Conservation (phyloP, 2,113 vertebrate genomes). For the Chrysemys picta region DNA sequence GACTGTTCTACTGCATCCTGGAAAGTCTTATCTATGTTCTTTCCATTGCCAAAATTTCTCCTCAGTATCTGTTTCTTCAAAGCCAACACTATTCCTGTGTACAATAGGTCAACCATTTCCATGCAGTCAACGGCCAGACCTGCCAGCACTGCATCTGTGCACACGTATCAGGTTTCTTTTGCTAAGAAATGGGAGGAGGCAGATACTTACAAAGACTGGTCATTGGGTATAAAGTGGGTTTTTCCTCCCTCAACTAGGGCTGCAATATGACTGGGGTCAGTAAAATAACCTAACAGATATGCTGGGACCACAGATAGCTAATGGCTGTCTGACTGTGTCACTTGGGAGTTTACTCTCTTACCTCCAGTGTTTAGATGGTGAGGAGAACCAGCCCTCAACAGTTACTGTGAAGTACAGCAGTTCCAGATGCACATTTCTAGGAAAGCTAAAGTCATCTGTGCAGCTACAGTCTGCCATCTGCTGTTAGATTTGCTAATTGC, state of each 20-base stretch:
- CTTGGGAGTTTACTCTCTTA: neutral
- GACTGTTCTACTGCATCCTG: too few relatives aligned
- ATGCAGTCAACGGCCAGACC: neutral
- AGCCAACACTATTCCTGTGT: neutral
- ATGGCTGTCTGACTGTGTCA: neutral
- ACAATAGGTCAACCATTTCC: accelerated
- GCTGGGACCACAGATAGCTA: accelerated
- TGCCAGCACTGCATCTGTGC: neutral
- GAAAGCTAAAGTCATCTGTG: accelerated
- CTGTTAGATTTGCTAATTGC: slow-evolving; percentile 28
- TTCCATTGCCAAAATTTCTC: neutral
- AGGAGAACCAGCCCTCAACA: neutral
- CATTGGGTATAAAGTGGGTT: neutral
- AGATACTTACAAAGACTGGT: neutral
- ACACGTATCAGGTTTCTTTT: neutral
- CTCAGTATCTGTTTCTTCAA: neutral
- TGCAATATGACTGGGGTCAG: accelerated
- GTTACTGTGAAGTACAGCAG: neutral
- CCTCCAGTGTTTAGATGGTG: neutral
- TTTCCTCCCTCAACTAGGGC: neutral
- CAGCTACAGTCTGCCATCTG: slow-evolving; percentile 60
- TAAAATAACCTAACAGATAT: accelerated
- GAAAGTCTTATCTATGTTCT: neutral
- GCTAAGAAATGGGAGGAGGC: neutral
- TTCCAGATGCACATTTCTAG: accelerated